Evolutionary conservation across 2,888 invertebrate species (phyloP), one percentile per base, ranked within the genome.

Genomic region (Argyra leucocephala): DNA sequence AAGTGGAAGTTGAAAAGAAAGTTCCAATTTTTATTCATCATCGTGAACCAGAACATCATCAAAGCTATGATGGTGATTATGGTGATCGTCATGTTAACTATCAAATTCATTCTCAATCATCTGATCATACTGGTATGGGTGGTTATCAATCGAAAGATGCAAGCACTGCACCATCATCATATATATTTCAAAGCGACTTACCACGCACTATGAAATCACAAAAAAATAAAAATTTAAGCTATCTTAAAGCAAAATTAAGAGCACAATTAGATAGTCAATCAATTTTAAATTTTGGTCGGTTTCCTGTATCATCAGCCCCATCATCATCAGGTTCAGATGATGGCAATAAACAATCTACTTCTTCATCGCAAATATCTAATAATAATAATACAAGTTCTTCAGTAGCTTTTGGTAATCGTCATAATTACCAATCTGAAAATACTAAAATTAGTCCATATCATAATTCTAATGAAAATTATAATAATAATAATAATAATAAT

Each of bases 1-100:
- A 71, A 59, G 74, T 76, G 0, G 80, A 83, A 73, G 80, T 81
- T 1, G 81, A 82, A 70, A 80, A 78, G 67, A 81, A 77, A 69
- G 76, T 82, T 1, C 81, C 82, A 0, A 67, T 77, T 22, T 78
- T 74, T 36, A 74, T 78, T 64, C 74, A 72, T 5, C 64, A 67
- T 36, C 64, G 58, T 58, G 66, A 63, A 22, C 6, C 36, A 22
- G 66, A 59, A 22, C 26, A 69, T 12, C 57, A 65, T 21, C 59
- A 24, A 59, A 48, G 18, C 48, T 48, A 18, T 48, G 48, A 48
- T 48, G 48, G 48, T n/a, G 48, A 62, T 36, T 36, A 66, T 48
- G 48, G 48, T 18, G 18, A 48, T 57, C 36, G 22, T 18, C 61
- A 64, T 24, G 59, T 26, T 18, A 63, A n/a, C 36, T 61, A 60